phyloP scores from a whole-genome alignment of 2,797 vertebrate genomes.

The Sebastes matsubarae region DNA sequence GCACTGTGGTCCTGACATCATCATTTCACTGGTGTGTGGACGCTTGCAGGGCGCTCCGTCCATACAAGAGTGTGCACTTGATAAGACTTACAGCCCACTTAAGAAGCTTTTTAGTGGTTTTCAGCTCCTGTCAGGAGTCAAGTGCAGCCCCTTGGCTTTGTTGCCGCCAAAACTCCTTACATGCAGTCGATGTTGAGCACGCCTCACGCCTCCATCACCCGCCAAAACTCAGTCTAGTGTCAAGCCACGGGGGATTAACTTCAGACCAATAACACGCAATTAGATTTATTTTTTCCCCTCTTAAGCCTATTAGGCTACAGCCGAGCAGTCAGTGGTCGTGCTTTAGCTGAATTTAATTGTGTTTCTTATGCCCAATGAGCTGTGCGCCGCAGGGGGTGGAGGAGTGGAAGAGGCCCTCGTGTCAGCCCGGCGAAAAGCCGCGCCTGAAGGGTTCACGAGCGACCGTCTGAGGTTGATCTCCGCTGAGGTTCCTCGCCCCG shows the following conservation, averaged over 20 bases:
- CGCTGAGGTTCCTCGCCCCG: constrained; percentile 53
- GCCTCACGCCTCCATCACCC: constrained; percentile 13
- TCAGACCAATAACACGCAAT: constrained; percentile 85
- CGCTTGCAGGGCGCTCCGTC: constrained; percentile 21
- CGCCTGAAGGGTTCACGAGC: constrained; percentile 54
- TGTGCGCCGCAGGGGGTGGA: constrained; percentile 60
- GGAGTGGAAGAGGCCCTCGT: constrained; percentile 51
- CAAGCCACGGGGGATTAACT: constrained; percentile 72
- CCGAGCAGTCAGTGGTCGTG: constrained; percentile 72
- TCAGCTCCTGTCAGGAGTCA: constrained; percentile 65
- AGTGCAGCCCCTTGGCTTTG: constrained; percentile 63
- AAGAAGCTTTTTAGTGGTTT: constrained; percentile 61
- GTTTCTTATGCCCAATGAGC: constrained; percentile 85
- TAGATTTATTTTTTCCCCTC: constrained; percentile 78
- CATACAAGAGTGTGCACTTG: constrained; percentile 60
- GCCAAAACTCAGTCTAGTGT: constrained; percentile 57
- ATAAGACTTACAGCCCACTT: constrained; percentile 67
- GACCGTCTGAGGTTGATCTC: constrained; percentile 71
- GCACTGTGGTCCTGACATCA: constrained; percentile 57
- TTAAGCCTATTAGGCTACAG: constrained; percentile 77
- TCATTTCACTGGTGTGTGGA: constrained; percentile 28
- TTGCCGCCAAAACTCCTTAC: constrained; percentile 37
- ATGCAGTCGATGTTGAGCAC: constrained; percentile 23
- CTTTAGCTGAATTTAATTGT: constrained; percentile 89
- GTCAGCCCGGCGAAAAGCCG: constrained; percentile 36